Conservation (phyloP, 2,888 invertebrate species). For the Bugula neritina region DNA sequence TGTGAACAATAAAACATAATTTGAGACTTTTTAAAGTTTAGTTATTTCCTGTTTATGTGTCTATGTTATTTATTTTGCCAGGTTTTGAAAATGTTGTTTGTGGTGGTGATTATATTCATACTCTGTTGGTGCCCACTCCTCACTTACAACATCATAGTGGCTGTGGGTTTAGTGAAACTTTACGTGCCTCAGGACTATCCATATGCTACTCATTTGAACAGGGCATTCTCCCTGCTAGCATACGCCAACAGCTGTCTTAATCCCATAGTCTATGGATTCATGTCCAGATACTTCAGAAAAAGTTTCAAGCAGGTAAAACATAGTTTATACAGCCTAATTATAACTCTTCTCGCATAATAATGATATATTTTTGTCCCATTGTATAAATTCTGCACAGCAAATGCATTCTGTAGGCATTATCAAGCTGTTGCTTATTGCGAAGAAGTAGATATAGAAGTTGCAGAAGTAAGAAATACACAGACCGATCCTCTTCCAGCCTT, state of each 20-base stretch:
- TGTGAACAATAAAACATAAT: no score
- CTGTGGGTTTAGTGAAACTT: conserved; percentile 37
- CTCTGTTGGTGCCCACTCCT: conserved; percentile 67
- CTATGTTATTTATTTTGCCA: conserved; percentile 48
- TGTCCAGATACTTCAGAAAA: conserved; percentile 65
- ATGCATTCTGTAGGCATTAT: background rate
- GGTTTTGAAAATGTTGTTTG: conserved; percentile 70
- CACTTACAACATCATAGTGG: conserved; percentile 63
- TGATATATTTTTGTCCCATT: no score
- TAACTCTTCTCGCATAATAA: background rate
- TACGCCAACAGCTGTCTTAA: conserved; percentile 70
- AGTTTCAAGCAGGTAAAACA: conserved; percentile 42
- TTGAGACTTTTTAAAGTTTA: no score
- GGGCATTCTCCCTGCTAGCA: conserved; percentile 63
- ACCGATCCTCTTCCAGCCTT: conserved; percentile 5
- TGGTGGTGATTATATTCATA: conserved; percentile 64
- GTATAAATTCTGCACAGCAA: no score
- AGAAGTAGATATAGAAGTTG: background rate
- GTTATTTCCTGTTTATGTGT: no score
- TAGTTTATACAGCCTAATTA: background rate
- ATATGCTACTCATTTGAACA: conserved; percentile 60
- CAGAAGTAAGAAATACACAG: background rate
- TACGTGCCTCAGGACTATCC: conserved; percentile 59
- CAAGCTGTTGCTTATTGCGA: background rate
- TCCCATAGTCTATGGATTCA: conserved; percentile 69